phyloP scores from a whole-genome alignment of 1,140 invertebrate species.

The Trichomalopsis sarcophagae region DNA sequence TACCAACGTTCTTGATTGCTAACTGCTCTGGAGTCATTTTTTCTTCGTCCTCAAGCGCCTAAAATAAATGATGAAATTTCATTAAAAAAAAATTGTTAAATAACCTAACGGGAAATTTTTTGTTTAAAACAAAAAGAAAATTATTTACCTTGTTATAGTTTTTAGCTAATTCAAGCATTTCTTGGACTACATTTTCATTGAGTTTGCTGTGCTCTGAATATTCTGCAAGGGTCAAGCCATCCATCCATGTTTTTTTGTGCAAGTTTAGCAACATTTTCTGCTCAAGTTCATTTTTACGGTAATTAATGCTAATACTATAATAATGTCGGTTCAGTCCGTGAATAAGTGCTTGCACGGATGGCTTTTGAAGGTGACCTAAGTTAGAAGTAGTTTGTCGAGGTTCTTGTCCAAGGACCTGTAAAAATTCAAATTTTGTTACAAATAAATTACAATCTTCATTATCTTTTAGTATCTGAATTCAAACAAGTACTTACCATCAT shows the following conservation, averaged over 20 bases:
- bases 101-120: slow-evolving; percentile 7
- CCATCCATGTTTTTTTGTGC: slow-evolving; percentile 99
- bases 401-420: slow-evolving; percentile 92
- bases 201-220: slow-evolving; percentile 95
- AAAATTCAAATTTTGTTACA: slow-evolving; percentile 35
- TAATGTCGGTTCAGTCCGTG: slow-evolving; percentile 99
- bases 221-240: slow-evolving; percentile 95
- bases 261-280: slow-evolving; percentile 99
- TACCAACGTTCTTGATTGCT: slow-evolving; percentile 99
- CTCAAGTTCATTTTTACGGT: slow-evolving; percentile 98
- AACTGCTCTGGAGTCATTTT: slow-evolving; percentile 99
- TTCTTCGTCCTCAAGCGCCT: slow-evolving; percentile 98
- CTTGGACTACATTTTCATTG: slow-evolving; percentile 94
- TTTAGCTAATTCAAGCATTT: slow-evolving; percentile 98
- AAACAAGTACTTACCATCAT: slow-evolving; percentile 85
- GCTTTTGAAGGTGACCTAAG: slow-evolving; percentile 98
- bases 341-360: slow-evolving; percentile 99
- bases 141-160: slow-evolving; percentile 94
- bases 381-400: slow-evolving; percentile 99
- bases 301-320: slow-evolving; percentile 99
- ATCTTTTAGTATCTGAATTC: neutral
- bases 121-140: neutral
- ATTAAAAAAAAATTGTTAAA: slow-evolving; percentile 35
- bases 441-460: neutral
- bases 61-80: slow-evolving; percentile 35